phyloP scores from a whole-genome alignment of 2,888 invertebrate species.

The Sclerodermus sp. region DNA sequence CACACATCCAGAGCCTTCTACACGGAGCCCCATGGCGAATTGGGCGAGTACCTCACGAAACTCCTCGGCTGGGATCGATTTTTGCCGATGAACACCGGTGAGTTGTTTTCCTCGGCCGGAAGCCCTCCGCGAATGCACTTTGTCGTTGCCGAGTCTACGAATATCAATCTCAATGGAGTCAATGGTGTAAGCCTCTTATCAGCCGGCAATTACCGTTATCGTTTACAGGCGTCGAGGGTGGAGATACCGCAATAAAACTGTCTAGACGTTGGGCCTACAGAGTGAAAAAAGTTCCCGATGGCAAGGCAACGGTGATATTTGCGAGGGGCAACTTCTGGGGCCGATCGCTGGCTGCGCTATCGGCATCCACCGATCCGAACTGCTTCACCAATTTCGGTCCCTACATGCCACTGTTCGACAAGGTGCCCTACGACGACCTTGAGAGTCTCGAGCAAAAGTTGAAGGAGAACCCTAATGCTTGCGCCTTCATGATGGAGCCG shows the following conservation, averaged over 20 bases:
- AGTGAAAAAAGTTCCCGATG: slow-evolving; percentile 70
- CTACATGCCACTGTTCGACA: slow-evolving; percentile 75
- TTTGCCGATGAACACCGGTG: slow-evolving; percentile 80
- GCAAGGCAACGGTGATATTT: slow-evolving; percentile 74
- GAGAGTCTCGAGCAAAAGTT: slow-evolving; percentile 65
- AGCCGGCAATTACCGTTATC: neutral
- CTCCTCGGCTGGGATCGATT: slow-evolving; percentile 77
- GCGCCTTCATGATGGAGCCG: slow-evolving; percentile 85
- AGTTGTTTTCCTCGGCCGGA: slow-evolving; percentile 4
- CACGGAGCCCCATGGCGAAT: slow-evolving; percentile 72
- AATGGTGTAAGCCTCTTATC: no score
- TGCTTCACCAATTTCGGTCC: slow-evolving; percentile 76
- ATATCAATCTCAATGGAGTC: no score
- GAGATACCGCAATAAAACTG: slow-evolving; percentile 78
- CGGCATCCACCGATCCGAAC: slow-evolving; percentile 74
- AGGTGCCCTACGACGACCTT: slow-evolving; percentile 75
- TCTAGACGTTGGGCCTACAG: slow-evolving; percentile 82
- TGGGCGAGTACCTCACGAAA: slow-evolving; percentile 71
- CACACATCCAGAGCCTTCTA: slow-evolving; percentile 80
- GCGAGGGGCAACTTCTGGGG: slow-evolving; percentile 84
- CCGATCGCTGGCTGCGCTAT: slow-evolving; percentile 76
- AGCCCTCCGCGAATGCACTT: no score
- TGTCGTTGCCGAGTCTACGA: no score
- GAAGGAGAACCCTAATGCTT: slow-evolving; percentile 66
- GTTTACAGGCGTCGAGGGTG: slow-evolving; percentile 72